These are phyloP conservation scores for Magallana gigas DNA, from an alignment of 1,140 invertebrate species.

Conservation along the genomic window DNA sequence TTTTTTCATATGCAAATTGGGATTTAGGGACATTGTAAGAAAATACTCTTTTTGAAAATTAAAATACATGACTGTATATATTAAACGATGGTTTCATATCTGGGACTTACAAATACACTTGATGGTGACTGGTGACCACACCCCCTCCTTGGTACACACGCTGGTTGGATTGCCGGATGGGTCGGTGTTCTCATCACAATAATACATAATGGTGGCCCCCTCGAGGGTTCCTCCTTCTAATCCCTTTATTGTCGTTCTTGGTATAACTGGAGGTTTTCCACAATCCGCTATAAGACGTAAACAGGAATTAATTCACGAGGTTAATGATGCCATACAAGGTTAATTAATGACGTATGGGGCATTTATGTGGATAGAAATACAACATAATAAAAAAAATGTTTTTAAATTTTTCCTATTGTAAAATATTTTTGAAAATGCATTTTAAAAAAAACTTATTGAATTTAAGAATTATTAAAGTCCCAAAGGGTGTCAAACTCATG, in stretches of 20 bases:
- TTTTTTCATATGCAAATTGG: no score
- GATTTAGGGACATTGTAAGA: background rate
- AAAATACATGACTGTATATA: background rate
- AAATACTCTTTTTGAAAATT: background rate
- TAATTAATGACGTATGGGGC: no score
- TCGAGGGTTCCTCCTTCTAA: constrained; percentile 2
- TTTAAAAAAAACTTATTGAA: no score
- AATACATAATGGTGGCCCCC: constrained; percentile 2
- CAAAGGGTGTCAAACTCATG: no score
- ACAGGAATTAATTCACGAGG: no score
- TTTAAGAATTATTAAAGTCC: no score
- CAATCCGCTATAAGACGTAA: background rate
- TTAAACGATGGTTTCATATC: background rate
- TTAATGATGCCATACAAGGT: no score
- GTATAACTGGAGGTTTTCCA: background rate
- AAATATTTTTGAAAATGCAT: no score
- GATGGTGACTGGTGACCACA: constrained; percentile 12
- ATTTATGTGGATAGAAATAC: no score
- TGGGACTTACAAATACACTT: background rate
- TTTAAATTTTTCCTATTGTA: no score
- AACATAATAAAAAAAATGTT: no score
- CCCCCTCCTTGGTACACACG: background rate
- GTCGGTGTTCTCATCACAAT: constrained; percentile 17
- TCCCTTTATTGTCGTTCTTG: constrained; percentile 14
- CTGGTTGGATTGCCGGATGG: background rate